Evolutionary conservation across 2,797 vertebrate species (phyloP).

Genomic region (Melanotaenia trifasciata): DNA sequence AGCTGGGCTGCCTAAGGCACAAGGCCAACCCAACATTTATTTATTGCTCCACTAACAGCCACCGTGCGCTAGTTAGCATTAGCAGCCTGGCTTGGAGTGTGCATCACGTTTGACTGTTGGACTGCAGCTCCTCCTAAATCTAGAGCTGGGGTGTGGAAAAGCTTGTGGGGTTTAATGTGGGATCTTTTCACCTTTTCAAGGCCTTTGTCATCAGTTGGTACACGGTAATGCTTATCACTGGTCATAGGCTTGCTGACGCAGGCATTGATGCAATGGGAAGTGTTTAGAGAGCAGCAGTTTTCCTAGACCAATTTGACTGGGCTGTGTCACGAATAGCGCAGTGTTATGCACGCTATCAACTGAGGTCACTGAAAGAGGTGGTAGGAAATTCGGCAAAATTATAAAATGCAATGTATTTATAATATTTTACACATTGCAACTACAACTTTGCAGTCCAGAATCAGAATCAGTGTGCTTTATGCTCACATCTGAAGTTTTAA

Average conservation of each 20-base stretch:
- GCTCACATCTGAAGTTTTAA: not conserved
- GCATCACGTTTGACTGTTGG: conserved; percentile 51
- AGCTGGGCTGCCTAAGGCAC: conserved; percentile 58
- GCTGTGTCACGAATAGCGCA: conserved; percentile 21
- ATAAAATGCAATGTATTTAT: conserved; percentile 4
- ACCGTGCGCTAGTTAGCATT: conserved; percentile 42
- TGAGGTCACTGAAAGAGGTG: conserved; percentile 4
- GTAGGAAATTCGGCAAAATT: not conserved
- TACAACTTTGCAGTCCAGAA: not conserved
- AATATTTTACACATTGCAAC: not conserved
- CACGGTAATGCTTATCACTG: conserved; percentile 42
- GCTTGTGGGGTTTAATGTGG: conserved; percentile 39
- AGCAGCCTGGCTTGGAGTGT: conserved; percentile 33
- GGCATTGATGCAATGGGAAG: conserved; percentile 57
- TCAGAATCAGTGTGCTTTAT: not conserved
- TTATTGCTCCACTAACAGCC: conserved; percentile 65
- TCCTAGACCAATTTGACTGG: conserved; percentile 35
- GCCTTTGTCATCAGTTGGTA: conserved; percentile 40
- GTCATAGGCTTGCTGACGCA: conserved; percentile 64
- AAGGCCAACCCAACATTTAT: conserved; percentile 67
- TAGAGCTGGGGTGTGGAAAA: conserved; percentile 58
- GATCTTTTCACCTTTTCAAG: conserved; percentile 59
- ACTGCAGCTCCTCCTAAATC: conserved; percentile 57
- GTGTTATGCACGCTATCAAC: conserved; percentile 2
- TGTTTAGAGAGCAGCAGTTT: conserved; percentile 42